Conservation (phyloP, 1,140 invertebrate species). For the Laupala kohalensis region DNA sequence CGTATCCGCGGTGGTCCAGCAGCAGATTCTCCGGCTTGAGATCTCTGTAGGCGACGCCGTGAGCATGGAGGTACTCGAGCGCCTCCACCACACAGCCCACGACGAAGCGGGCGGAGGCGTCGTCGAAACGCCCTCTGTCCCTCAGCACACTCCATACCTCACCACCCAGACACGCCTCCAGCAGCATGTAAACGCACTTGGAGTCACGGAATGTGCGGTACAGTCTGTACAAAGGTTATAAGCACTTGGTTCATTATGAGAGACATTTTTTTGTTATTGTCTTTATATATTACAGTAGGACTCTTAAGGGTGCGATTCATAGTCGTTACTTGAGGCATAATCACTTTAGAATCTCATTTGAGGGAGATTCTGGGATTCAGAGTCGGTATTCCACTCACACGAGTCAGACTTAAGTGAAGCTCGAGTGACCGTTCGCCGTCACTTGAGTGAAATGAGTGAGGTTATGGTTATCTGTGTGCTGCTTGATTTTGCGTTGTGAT, state of each 20-base stretch:
- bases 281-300: no score
- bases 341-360: no score
- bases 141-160: constrained; percentile 73
- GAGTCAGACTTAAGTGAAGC: no score
- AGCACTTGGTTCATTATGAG: not conserved
- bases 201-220: constrained; percentile 69
- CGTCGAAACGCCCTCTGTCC: constrained; percentile 58
- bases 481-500: no score
- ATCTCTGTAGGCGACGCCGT: constrained; percentile 65
- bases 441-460: no score
- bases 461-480: no score
- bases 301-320: no score
- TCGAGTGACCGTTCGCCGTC: no score
- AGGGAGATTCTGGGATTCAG: no score
- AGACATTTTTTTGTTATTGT: no score
- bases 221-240: constrained; percentile 37
- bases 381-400: no score
- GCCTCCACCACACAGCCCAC: constrained; percentile 63
- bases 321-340: no score
- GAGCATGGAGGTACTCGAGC: constrained; percentile 58
- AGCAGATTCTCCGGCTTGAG: constrained; percentile 73
- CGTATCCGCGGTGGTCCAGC: constrained; percentile 54
- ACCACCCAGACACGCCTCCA: constrained; percentile 76
- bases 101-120: constrained; percentile 57
- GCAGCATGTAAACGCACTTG: constrained; percentile 75